Evolutionary conservation across 2,113 vertebrate genomes (phyloP).

Genomic region (Burhinus bistriatus): DNA sequence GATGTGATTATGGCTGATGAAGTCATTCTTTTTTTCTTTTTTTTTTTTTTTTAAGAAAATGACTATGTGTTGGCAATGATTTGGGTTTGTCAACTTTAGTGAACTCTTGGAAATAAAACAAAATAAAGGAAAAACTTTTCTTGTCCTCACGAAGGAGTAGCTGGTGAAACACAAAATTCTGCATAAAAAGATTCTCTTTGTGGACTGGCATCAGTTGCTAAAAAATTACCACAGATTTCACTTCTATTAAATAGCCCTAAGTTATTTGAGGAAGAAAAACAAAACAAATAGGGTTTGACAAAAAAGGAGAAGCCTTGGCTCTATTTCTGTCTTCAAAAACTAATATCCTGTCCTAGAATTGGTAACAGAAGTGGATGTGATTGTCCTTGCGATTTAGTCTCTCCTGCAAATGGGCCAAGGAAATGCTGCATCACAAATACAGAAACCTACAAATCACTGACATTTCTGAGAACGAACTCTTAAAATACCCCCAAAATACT

Average conservation of each 20-base stretch:
- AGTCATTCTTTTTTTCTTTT: background rate
- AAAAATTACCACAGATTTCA: background rate
- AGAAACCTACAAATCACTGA: background rate
- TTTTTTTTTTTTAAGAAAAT: background rate
- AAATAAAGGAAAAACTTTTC: background rate
- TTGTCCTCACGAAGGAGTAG: background rate
- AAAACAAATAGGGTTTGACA: background rate
- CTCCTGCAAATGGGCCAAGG: background rate
- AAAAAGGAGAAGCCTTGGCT: background rate
- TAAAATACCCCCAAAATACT: background rate
- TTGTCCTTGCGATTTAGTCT: background rate
- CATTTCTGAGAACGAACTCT: background rate
- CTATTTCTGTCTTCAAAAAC: background rate
- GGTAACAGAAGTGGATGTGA: background rate
- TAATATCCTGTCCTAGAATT: background rate
- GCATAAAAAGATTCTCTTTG: background rate
- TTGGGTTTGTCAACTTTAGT: background rate
- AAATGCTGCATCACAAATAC: background rate
- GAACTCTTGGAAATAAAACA: background rate
- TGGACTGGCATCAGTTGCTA: background rate
- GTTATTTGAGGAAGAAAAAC: background rate
- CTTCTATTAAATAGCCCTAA: background rate
- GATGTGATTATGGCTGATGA: background rate
- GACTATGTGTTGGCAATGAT: background rate
- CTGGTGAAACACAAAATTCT: background rate